A percentile compares a stretch with the other conserved stretches of the same genome.
phyloP scores from a whole-genome alignment of 2,113 vertebrate species.

The Calcarius ornatus region DNA sequence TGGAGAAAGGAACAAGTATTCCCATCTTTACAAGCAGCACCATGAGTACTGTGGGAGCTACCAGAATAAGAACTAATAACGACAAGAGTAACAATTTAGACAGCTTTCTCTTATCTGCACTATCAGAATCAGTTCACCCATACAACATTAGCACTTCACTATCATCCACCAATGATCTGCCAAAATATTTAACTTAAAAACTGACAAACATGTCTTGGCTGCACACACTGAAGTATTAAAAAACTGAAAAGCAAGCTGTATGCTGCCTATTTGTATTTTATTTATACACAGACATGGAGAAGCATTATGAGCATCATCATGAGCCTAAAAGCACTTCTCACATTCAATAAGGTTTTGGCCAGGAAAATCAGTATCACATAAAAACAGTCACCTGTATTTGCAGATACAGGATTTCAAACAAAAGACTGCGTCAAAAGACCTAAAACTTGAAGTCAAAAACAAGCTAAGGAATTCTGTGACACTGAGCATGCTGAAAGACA shows the following conservation, averaged over 20 bases:
- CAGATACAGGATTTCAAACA: not conserved
- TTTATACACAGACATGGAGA: not conserved
- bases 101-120: not conserved
- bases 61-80: not conserved
- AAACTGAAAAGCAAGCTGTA: not conserved
- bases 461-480: not conserved
- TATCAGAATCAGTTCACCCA: not conserved
- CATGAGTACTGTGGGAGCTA: not conserved
- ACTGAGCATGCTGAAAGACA: not conserved
- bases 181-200: constrained; percentile 41
- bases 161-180: not conserved
- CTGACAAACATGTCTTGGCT: not conserved
- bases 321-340: not conserved
- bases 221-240: not conserved
- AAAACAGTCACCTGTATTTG: not conserved
- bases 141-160: not conserved
- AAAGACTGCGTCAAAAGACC: not conserved
- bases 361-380: not conserved
- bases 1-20: not conserved
- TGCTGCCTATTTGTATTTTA: not conserved
- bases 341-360: not conserved
- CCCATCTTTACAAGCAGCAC: not conserved
- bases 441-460: not conserved
- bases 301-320: not conserved
- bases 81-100: not conserved